These are phyloP conservation scores for Orycteropus afer DNA, from an alignment of 2,113 vertebrate genomes.

Conservation along the genomic window DNA sequence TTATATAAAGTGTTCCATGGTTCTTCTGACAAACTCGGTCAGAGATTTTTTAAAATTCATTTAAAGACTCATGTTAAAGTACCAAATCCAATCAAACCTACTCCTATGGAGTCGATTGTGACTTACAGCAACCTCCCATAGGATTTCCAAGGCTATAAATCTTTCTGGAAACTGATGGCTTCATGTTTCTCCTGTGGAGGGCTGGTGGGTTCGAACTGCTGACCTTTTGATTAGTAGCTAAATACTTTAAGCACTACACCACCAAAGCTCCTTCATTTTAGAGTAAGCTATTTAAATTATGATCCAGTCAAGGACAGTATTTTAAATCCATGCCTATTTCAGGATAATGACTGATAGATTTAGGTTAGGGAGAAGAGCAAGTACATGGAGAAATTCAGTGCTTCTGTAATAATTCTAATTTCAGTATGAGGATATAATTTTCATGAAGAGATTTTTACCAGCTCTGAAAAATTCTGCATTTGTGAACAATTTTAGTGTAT, in stretches of 20 bases:
- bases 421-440: constrained; percentile 28
- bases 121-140: too few species aligned
- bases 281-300: background rate
- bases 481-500: background rate
- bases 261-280: too few species aligned
- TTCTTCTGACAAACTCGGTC: background rate
- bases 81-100: too few species aligned
- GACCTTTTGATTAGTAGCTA: too few species aligned
- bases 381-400: constrained; percentile 40
- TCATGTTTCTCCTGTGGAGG: too few species aligned
- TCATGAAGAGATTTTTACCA: background rate
- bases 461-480: constrained; percentile 41
- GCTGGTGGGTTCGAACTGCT: too few species aligned
- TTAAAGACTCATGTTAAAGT: background rate
- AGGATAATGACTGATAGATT: constrained; percentile 10
- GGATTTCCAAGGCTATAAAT: too few species aligned
- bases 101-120: too few species aligned
- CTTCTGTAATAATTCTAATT: constrained; percentile 51
- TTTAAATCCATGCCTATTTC: constrained; percentile 1
- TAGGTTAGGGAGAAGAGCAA: constrained; percentile 2
- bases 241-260: too few species aligned
- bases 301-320: background rate
- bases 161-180: too few species aligned
- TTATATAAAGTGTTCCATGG: background rate
- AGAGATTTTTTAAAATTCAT: constrained; percentile 4